Base-by-base conservation (phyloP, 2,888 invertebrate genomes). In the Romanomermis culicivorax region DNA sequence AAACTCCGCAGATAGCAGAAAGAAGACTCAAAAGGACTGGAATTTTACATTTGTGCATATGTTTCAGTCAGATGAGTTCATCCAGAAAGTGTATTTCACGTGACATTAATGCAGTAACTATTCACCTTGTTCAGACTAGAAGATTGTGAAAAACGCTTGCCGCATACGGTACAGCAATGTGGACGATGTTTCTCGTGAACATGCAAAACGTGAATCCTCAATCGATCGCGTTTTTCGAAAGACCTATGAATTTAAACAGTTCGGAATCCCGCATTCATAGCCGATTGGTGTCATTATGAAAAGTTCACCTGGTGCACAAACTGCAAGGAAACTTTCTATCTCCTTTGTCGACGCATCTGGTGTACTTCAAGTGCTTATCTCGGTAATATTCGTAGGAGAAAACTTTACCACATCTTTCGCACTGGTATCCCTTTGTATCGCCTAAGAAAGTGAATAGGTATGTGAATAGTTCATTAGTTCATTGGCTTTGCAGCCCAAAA, bases 121-220 rank as follows among this genome's bases (percentile, higher is more conserved):
- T n/a, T n/a, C n/a, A 65, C 67, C 61, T 75, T 75, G 62, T 75
- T 75, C 53, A 75, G 68, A 60, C 72, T 72, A n/a, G 73, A 73
- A 1, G 74, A 73, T 60, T 75, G 75, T 51, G 73, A 73, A 65
- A 75, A 75, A 56, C 72, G 69, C 61, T 75, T 75, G 29, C 65
- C 69, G 59, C 75, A 75, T 20, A 73, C 69, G 24, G 66, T 59
- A 63, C 75, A 75, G 60, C 70, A 71, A 64, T 75, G 75, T 2
- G 75, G 75, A 29, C 75, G 63, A 58, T 75, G 74, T 58, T 74
- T 75, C 62, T 75, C 75, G 62, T 75, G 75, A 23, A 75, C 75
- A 64, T 75, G 75, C 30, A 75, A 64, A 45, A 75, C 69, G 62
- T 75, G 75, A 54, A 75, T 75, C 1, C 75, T 65, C 30, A 75